phyloP scores from a whole-genome alignment of 2,888 invertebrate species.

The Tridacna crocea region DNA sequence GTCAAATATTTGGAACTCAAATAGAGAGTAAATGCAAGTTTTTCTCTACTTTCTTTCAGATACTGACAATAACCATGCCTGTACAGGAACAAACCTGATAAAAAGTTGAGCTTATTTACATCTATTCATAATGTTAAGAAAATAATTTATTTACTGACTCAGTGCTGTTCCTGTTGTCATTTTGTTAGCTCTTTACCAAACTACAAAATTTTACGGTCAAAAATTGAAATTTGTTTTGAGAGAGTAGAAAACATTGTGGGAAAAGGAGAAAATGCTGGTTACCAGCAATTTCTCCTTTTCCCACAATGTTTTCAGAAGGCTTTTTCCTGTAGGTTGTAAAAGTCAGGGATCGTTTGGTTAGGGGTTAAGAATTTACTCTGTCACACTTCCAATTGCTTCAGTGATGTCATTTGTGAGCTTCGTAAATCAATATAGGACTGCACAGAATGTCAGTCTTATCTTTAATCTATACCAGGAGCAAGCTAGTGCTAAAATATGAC shows the following conservation, averaged over 20 bases:
- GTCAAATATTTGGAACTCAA: background rate
- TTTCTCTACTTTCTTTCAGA: conserved; percentile 66
- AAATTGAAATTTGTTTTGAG: background rate
- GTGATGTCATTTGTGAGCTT: no score
- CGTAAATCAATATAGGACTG: no score
- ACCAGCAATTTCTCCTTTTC: background rate
- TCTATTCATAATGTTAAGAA: background rate
- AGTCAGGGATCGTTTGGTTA: background rate
- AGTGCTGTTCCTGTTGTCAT: background rate
- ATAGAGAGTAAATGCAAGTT: background rate
- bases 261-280: conserved; percentile 12
- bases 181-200: background rate
- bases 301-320: background rate
- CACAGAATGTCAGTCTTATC: no score
- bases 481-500: no score
- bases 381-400: background rate
- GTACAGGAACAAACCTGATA: conserved; percentile 65
- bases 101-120: background rate
- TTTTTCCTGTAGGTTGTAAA: background rate
- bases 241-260: background rate
- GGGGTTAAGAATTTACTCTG: background rate
- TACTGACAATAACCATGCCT: conserved; percentile 79
- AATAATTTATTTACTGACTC: background rate
- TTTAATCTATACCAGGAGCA: no score
- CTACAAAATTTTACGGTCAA: background rate